These are phyloP conservation scores for Pteromalus puparum DNA, from an alignment of 1,140 invertebrate species.

Conservation along the genomic window DNA sequence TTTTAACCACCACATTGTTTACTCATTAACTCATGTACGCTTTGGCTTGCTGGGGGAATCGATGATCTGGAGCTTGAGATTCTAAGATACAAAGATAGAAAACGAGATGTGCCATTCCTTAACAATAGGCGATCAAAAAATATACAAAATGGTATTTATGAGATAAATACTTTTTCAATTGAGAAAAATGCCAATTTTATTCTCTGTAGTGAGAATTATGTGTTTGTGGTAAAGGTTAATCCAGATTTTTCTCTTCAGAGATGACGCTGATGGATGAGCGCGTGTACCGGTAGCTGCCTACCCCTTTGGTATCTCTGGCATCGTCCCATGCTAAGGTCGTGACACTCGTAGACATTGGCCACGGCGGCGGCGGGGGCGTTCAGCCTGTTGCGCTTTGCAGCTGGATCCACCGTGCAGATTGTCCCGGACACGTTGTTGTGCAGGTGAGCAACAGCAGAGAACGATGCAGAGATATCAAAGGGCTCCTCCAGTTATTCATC, in stretches of 20 bases:
- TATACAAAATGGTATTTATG: conserved; percentile 61
- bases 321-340: conserved; percentile 68
- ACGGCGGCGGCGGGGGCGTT: conserved; percentile 56
- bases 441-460: too few species aligned
- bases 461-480: conserved; percentile 73
- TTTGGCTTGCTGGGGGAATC: conserved; percentile 57
- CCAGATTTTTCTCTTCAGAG: conserved; percentile 56
- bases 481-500: conserved; percentile 74
- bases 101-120: conserved; percentile 56
- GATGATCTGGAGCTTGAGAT: conserved; percentile 54
- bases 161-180: too few species aligned
- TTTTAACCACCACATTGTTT: too few species aligned
- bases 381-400: conserved; percentile 5
- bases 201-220: too few species aligned
- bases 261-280: conserved; percentile 71
- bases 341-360: conserved; percentile 71
- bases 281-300: conserved; percentile 71
- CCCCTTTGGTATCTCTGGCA: conserved; percentile 74
- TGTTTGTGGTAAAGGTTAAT: background rate
- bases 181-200: too few species aligned
- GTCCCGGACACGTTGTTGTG: conserved; percentile 30
- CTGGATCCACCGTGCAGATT: background rate
- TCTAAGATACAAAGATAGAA: conserved; percentile 55
- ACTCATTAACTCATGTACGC: too few species aligned
- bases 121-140: conserved; percentile 61